Evolutionary conservation across 2,113 vertebrate genomes (phyloP).

Genomic region (Condylura cristata): DNA sequence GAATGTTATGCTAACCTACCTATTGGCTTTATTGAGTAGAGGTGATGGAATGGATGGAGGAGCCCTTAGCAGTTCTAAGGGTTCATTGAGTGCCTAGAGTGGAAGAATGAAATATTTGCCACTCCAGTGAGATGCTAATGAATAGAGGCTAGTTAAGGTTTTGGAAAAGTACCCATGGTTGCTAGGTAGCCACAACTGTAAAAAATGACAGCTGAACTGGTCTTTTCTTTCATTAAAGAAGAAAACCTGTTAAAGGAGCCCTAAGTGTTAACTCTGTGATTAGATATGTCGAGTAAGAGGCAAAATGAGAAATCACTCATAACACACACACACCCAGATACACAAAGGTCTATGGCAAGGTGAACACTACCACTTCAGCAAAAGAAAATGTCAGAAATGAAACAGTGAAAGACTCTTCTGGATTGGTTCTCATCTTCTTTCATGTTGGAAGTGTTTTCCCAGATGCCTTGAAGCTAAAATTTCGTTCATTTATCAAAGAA

Average conservation of each 20-base stretch:
- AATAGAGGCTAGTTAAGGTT: neutral
- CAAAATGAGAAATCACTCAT: neutral
- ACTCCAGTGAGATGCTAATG: neutral
- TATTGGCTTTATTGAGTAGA: neutral
- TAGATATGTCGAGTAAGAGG: slow-evolving; percentile 14
- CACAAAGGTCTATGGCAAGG: neutral
- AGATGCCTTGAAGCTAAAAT: slow-evolving; percentile 2
- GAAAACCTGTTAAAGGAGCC: neutral
- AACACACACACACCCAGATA: neutral
- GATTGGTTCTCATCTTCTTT: slow-evolving; percentile 38
- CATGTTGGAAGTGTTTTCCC: slow-evolving; percentile 61
- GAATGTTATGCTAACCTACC: neutral
- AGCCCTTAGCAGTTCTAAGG: neutral
- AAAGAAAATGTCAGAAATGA: slow-evolving; percentile 52
- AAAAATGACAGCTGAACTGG: neutral
- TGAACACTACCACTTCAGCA: slow-evolving; percentile 36
- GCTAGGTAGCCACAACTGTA: neutral
- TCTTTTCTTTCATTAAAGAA: neutral
- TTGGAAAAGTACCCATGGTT: neutral
- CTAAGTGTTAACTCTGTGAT: slow-evolving; percentile 62
- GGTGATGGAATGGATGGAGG: neutral
- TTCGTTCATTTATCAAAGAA: slow-evolving; percentile 70
- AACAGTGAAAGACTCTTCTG: slow-evolving; percentile 68
- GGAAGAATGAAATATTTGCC: neutral
- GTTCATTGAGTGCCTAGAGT: neutral